Evolutionary conservation across 2,113 vertebrate genomes (phyloP).

Genomic region (Anoplopoma fimbria): DNA sequence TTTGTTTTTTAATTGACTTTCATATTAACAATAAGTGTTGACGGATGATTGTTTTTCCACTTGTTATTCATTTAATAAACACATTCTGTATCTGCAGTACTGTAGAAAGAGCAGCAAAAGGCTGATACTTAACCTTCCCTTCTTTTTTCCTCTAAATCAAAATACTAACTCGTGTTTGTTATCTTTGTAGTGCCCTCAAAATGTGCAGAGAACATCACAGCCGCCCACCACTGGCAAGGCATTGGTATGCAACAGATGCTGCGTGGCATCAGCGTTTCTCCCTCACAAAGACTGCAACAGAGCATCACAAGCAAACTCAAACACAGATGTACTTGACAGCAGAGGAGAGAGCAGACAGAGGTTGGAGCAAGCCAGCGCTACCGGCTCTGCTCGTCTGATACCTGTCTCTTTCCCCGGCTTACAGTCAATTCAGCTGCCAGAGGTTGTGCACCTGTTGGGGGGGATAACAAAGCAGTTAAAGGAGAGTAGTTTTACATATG

Average conservation of each 20-base stretch:
- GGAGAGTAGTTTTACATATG: constrained; percentile 5
- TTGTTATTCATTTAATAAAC: constrained; percentile 17
- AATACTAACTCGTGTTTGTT: constrained; percentile 28
- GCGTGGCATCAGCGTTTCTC: constrained; percentile 31
- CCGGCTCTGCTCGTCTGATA: constrained; percentile 33
- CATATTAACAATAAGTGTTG: neutral
- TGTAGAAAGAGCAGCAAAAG: neutral
- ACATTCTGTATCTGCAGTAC: neutral
- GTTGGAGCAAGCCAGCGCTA: constrained; percentile 12
- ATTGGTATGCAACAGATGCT: constrained; percentile 57
- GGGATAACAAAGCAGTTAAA: constrained; percentile 27
- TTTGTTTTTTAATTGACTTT: neutral
- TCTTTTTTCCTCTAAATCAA: constrained; percentile 15
- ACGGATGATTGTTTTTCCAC: neutral
- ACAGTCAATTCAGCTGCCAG: constrained; percentile 45
- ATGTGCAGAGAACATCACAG: constrained; percentile 12
- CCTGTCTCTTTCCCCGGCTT: constrained; percentile 34
- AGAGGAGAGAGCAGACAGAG: constrained; percentile 31
- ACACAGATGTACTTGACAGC: constrained; percentile 45
- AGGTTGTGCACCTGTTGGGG: constrained; percentile 49
- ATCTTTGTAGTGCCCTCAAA: constrained; percentile 5
- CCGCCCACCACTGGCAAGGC: constrained; percentile 17
- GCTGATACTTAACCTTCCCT: constrained; percentile 2
- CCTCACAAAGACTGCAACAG: constrained; percentile 31
- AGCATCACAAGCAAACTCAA: constrained; percentile 52